Percentiles rank a stretch among this genome's conserved stretches.
Conservation (phyloP, 2,888 invertebrate species). For the Molorchus minor region DNA sequence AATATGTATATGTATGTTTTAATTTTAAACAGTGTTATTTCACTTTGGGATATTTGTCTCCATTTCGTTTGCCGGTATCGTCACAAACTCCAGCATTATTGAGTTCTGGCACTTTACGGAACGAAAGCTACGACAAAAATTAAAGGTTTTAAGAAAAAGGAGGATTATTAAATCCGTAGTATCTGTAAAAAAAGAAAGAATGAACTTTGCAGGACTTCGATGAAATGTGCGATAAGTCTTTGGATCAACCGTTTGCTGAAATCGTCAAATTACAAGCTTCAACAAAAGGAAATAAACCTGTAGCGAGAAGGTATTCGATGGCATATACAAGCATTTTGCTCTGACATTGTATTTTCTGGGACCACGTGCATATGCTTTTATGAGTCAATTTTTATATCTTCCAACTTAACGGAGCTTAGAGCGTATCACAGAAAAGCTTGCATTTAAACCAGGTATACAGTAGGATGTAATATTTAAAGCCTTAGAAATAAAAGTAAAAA, state of each 20-base stretch:
- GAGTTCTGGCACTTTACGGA: slow-evolving; percentile 8
- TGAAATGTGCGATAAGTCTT: slow-evolving; percentile 17
- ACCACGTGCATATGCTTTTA: slow-evolving; percentile 19
- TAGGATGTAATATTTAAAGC: slow-evolving; percentile 19
- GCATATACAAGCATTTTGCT: slow-evolving; percentile 24
- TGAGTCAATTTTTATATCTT: slow-evolving; percentile 16
- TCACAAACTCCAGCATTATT: slow-evolving; percentile 14
- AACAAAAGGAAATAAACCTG: slow-evolving; percentile 7
- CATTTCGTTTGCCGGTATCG: background rate
- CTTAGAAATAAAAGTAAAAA: slow-evolving; percentile 14
- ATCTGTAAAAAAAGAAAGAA: background rate
- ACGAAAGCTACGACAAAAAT: slow-evolving; percentile 6
- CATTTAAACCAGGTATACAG: slow-evolving; percentile 8
- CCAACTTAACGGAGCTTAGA: slow-evolving; percentile 9
- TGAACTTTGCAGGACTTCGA: slow-evolving; percentile 5
- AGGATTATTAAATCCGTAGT: background rate
- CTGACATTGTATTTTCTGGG: slow-evolving; percentile 25
- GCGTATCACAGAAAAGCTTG: slow-evolving; percentile 6
- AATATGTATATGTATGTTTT: background rate
- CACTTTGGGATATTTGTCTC: background rate
- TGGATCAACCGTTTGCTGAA: slow-evolving; percentile 12
- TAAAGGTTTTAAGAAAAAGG: too few species aligned
- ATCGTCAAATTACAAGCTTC: slow-evolving; percentile 22
- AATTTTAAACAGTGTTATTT: background rate
- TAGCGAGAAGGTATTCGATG: slow-evolving; percentile 19